phyloP scores from a whole-genome alignment of 2,797 vertebrate species.

The Danio tinwini region DNA sequence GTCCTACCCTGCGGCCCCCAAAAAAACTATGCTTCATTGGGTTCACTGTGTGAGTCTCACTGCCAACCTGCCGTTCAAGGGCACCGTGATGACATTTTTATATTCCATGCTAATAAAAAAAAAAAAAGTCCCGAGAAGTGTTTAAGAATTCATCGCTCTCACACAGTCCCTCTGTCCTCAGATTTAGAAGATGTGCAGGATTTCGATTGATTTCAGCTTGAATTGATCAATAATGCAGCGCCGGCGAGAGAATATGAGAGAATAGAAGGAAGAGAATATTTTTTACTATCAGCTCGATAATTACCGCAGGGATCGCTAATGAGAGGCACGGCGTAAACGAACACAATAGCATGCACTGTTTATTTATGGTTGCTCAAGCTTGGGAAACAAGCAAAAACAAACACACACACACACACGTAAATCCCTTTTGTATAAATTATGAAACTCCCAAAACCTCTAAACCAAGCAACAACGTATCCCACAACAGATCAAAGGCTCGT shows the following conservation, averaged over 20 bases:
- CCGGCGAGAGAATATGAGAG: conserved; percentile 3
- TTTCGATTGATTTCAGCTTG: conserved; percentile 15
- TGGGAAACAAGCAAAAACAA: conserved; percentile 57
- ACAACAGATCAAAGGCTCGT: conserved; percentile 78
- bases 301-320: conserved; percentile 79
- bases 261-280: conserved; percentile 21
- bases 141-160: conserved; percentile 37
- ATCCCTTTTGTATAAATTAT: conserved; percentile 85
- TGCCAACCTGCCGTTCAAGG: conserved; percentile 26
- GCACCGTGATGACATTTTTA: conserved; percentile 42
- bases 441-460: conserved; percentile 78
- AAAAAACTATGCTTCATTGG: conserved; percentile 40
- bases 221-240: conserved; percentile 44
- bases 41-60: conserved; percentile 40
- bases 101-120: conserved; percentile 32
- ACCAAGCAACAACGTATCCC: conserved; percentile 66
- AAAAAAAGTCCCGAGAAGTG: conserved; percentile 24
- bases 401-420: conserved; percentile 56
- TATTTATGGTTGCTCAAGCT: conserved; percentile 76
- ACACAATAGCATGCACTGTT: conserved; percentile 79
- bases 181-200: conserved; percentile 25
- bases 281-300: conserved; percentile 69
- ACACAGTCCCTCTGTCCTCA: conserved; percentile 25
- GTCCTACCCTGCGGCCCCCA: conserved; percentile 32
- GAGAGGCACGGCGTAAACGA: conserved; percentile 76